Conservation (phyloP, 2,113 vertebrate genomes). For the Atlantisia rogersi region DNA sequence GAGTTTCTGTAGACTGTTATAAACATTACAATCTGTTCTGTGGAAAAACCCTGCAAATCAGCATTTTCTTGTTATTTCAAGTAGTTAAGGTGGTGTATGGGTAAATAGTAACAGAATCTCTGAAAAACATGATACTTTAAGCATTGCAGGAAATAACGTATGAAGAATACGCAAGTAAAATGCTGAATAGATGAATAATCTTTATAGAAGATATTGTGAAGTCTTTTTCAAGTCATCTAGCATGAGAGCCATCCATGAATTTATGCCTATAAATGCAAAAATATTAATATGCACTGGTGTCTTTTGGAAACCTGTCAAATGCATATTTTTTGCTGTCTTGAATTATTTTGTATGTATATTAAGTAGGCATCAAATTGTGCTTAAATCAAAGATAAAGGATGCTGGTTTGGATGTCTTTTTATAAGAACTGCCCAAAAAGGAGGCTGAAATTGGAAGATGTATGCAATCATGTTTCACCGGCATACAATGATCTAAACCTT, state of each 20-base stretch:
- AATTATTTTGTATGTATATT: conserved; percentile 32
- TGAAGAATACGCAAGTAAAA: neutral
- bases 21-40: conserved; percentile 1
- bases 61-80: neutral
- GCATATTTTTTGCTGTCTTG: neutral
- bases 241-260: neutral
- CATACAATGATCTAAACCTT: neutral
- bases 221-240: neutral
- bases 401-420: neutral
- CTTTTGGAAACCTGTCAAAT: conserved; percentile 35
- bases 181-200: neutral
- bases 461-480: neutral
- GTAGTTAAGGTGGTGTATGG: neutral
- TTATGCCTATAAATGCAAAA: conserved; percentile 25
- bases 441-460: neutral
- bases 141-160: neutral
- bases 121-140: neutral
- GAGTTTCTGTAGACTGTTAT: neutral
- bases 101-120: neutral
- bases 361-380: conserved; percentile 40
- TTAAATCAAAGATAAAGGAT: conserved; percentile 41
- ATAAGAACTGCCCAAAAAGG: conserved; percentile 14
- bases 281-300: neutral
- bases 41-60: neutral
- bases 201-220: neutral